Evolutionary conservation across 2,888 invertebrate genomes (phyloP).

Genomic region (Anticlea derivata): DNA sequence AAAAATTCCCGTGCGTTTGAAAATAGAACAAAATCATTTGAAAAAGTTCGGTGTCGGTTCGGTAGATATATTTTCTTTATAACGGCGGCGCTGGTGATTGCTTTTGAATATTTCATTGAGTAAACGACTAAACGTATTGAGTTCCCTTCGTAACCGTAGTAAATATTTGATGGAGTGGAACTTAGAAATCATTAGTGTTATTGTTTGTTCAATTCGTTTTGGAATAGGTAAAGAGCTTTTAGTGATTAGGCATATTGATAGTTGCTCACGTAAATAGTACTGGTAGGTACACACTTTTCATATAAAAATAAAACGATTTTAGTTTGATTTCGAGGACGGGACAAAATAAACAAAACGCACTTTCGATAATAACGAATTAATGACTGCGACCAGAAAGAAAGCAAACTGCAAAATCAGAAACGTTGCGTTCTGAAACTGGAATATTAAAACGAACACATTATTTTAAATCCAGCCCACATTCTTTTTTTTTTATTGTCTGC

Average conservation of each 20-base stretch:
- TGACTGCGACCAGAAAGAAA: neutral
- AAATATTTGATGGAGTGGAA: slow-evolving; percentile 48
- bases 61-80: slow-evolving; percentile 39
- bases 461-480: slow-evolving; percentile 14
- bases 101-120: slow-evolving; percentile 60
- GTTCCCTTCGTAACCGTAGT: slow-evolving; percentile 51
- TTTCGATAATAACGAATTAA: too few species aligned
- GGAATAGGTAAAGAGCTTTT: slow-evolving; percentile 28
- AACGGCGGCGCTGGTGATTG: slow-evolving; percentile 50
- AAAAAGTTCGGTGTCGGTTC: slow-evolving; percentile 52
- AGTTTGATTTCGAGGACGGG: too few species aligned
- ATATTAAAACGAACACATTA: slow-evolving; percentile 14
- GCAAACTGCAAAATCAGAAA: neutral
- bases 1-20: slow-evolving; percentile 42
- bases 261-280: neutral
- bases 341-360: too few species aligned
- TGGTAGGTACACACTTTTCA: too few species aligned
- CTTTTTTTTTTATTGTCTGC: slow-evolving; percentile 26
- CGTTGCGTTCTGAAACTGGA: neutral
- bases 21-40: slow-evolving; percentile 54
- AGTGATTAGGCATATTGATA: slow-evolving; percentile 18
- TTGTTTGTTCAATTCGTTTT: slow-evolving; percentile 43
- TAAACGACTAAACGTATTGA: slow-evolving; percentile 49
- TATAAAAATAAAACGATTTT: too few species aligned
- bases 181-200: slow-evolving; percentile 50